A percentile compares a stretch with the other conserved stretches of the same genome.
Evolutionary conservation across 1,140 invertebrate species (phyloP).

Genomic region (Cydia pomonella): DNA sequence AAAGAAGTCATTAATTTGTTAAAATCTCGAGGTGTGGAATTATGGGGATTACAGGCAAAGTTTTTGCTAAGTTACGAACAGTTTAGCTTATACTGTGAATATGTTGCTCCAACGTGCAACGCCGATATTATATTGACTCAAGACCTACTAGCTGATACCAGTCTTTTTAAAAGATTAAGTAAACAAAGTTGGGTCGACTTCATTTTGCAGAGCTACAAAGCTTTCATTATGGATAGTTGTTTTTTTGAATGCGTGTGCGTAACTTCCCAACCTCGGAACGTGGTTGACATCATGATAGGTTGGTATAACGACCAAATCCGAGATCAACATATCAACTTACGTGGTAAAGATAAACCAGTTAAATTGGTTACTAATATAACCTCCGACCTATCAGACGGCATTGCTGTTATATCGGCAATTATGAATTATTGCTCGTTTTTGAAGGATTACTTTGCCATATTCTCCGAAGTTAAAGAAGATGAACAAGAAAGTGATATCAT

Average conservation of each 20-base stretch:
- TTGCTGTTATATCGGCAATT: constrained; percentile 61
- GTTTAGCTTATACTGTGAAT: constrained; percentile 61
- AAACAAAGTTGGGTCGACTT: constrained; percentile 76
- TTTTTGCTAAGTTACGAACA: constrained; percentile 71
- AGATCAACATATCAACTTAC: constrained; percentile 50
- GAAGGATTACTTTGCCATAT: constrained; percentile 56
- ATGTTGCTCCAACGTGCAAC: constrained; percentile 58
- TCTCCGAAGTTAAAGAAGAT: constrained; percentile 52
- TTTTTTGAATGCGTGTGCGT: constrained; percentile 71
- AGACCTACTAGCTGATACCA: constrained; percentile 53
- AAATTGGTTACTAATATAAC: constrained; percentile 66
- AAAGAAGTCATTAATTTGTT: constrained; percentile 65
- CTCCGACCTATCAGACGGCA: constrained; percentile 64
- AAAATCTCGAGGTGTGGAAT: constrained; percentile 59
- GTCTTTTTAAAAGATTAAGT: constrained; percentile 63
- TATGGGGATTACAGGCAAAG: constrained; percentile 63
- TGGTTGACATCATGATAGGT: constrained; percentile 57
- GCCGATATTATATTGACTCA: constrained; percentile 58
- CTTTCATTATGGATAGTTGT: constrained; percentile 72
- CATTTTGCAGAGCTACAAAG: constrained; percentile 73
- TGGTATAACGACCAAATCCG: constrained; percentile 71
- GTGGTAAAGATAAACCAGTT: constrained; percentile 45
- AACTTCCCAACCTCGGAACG: constrained; percentile 58
- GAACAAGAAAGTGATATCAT: constrained; percentile 50
- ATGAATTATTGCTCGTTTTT: constrained; percentile 68